Conservation (phyloP, 2,113 vertebrate genomes). For the Chlamydotis undulata region DNA sequence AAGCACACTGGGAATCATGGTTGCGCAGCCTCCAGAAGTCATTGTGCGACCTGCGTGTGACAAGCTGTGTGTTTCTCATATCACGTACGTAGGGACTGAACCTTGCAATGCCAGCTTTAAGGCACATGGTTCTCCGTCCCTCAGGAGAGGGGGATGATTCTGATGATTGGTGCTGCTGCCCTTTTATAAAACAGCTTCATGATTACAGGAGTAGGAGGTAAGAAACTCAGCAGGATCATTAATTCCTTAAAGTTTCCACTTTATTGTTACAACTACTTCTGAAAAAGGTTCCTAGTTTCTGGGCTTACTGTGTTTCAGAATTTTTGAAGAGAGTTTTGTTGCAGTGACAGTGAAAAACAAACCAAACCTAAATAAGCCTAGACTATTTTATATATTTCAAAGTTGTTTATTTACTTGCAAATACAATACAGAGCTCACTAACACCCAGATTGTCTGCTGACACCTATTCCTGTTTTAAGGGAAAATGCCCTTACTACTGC, state of each 20-base stretch:
- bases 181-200: neutral
- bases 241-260: neutral
- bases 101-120: neutral
- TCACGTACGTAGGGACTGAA: fast-evolving
- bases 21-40: neutral
- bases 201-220: neutral
- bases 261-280: neutral
- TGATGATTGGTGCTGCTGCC: neutral
- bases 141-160: neutral
- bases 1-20: fast-evolving
- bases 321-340: neutral
- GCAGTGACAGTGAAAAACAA: neutral
- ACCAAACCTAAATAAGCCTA: neutral
- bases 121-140: fast-evolving
- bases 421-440: neutral
- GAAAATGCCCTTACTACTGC: constrained; percentile 4
- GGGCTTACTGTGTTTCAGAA: neutral
- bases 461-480: neutral
- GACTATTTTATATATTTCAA: neutral
- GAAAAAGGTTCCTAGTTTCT: neutral
- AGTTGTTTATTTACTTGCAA: neutral
- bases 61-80: neutral
- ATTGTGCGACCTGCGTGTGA: fast-evolving
- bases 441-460: neutral
- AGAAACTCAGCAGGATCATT: neutral